Percentiles rank a stretch among this genome's conserved stretches.
phyloP scores from a whole-genome alignment of 2,113 vertebrate genomes.

The Fulmarus glacialis region DNA sequence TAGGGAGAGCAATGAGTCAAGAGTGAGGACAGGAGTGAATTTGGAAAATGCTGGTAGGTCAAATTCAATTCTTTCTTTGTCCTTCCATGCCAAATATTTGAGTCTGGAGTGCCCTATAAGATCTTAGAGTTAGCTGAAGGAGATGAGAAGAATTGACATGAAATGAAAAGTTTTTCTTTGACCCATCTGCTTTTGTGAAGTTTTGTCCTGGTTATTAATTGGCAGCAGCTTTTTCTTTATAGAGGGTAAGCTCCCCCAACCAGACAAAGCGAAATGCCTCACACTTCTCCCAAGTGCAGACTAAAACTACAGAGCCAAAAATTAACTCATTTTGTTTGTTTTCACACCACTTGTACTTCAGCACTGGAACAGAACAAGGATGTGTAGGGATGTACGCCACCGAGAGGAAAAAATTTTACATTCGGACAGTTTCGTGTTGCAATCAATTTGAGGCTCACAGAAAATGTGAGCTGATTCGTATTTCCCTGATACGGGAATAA shows the following conservation, averaged over 20 bases:
- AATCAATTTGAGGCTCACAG: not conserved
- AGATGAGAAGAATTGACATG: not conserved
- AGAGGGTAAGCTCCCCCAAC: not conserved
- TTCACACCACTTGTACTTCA: not conserved
- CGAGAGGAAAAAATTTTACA: rapidly evolving
- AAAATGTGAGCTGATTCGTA: not conserved
- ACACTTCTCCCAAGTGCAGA: not conserved
- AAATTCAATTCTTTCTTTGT: not conserved
- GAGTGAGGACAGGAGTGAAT: not conserved
- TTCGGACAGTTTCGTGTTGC: not conserved
- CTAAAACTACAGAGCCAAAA: not conserved
- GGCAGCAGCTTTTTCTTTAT: not conserved
- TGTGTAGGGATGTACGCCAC: not conserved
- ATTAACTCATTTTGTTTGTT: not conserved
- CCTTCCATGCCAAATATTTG: not conserved
- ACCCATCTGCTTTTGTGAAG: not conserved
- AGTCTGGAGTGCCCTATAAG: not conserved
- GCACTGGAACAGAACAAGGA: not conserved
- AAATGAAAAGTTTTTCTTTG: not conserved
- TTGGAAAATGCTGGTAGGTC: not conserved
- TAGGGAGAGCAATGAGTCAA: not conserved
- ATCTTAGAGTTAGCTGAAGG: not conserved
- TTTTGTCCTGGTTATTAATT: not conserved
- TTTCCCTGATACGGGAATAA: not conserved
- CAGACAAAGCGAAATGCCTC: not conserved